Base-by-base conservation (phyloP, 2,888 invertebrate genomes). In the Dusona sp. region DNA sequence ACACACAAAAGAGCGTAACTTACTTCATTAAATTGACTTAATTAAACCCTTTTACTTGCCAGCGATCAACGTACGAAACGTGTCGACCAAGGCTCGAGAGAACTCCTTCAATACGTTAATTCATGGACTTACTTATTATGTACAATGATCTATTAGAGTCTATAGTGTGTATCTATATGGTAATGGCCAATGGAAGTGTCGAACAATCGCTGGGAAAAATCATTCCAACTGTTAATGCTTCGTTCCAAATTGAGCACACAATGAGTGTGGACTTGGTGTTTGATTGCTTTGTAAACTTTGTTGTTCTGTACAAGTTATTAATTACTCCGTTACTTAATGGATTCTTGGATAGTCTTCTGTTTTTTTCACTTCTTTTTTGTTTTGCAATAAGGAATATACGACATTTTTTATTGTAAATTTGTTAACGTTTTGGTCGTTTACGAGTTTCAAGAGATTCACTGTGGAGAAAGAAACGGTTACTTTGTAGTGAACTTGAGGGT, bases 51-150 rank as follows among this genome's bases (percentile, higher is more conserved):
- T 74, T 57, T 57, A 25, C 8, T 74, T 57, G 22, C 7, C 16
- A 74, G 22, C 13, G 16, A 38, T 54, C 36, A 19, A 73, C 29
- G 33, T 57, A 57, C 13, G n/a, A 42, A 42, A 68, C 68, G 36
- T 67, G 42, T 22, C 38, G 38, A 45, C 64, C 54, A 51, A 73
- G 64, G 45, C 38, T 64, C 38, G n/a, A 36, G 25, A 16, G 19
- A 77, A 72, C 61, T 70, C 77, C 61, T 77, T 70, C 70, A 51
- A 77, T 57, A 38, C 54, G 57, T 38, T 73, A 16, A 57, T 73
- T 36, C 73, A 25, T 38, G 1, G 36, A 57, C 36, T 57, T 9
- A 57, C 33, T 57, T 19, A 38, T 19, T 45, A 73, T 57, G n/a
- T 57, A 57, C 61, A 65, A 65, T 36, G 65, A 57, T 73, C 54